phyloP scores from a whole-genome alignment of 2,888 invertebrate genomes.

The Taphrorychus bicolor region DNA sequence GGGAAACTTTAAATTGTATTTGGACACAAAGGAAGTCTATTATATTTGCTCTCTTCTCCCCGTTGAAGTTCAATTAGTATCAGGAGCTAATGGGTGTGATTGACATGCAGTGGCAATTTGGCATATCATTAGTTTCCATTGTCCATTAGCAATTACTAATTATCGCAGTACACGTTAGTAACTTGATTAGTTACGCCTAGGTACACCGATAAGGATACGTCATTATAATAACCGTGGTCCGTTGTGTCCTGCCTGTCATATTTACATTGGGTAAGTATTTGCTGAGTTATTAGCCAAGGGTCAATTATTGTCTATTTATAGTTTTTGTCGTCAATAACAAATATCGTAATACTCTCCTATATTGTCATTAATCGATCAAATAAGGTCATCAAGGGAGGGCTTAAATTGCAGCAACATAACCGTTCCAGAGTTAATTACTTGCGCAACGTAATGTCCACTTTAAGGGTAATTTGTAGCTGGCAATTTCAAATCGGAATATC shows the following conservation, averaged over 20 bases:
- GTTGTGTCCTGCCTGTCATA: too few relatives aligned
- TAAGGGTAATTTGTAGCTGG: neutral
- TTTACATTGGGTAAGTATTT: too few relatives aligned
- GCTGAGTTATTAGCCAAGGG: too few relatives aligned
- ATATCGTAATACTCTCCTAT: neutral
- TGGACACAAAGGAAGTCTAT: too few relatives aligned
- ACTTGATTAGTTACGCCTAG: conserved; percentile 11
- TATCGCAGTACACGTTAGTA: conserved; percentile 12
- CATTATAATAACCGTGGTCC: neutral
- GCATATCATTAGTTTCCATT: conserved; percentile 9
- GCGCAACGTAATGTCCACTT: neutral
- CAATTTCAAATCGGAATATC: neutral
- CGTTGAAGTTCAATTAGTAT: neutral
- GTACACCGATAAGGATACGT: neutral
- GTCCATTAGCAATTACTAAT: conserved; percentile 21
- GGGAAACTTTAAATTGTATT: neutral
- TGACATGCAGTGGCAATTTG: conserved; percentile 14
- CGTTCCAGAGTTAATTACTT: neutral
- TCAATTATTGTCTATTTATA: too few relatives aligned
- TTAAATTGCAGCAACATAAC: neutral
- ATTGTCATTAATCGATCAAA: neutral
- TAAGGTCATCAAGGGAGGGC: neutral
- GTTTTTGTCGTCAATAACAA: neutral
- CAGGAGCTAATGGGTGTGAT: neutral
- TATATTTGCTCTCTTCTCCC: too few relatives aligned